Evolutionary conservation across 2,113 vertebrate species (phyloP), one percentile per base, ranked within the genome.

Genomic region (Propithecus coquereli): DNA sequence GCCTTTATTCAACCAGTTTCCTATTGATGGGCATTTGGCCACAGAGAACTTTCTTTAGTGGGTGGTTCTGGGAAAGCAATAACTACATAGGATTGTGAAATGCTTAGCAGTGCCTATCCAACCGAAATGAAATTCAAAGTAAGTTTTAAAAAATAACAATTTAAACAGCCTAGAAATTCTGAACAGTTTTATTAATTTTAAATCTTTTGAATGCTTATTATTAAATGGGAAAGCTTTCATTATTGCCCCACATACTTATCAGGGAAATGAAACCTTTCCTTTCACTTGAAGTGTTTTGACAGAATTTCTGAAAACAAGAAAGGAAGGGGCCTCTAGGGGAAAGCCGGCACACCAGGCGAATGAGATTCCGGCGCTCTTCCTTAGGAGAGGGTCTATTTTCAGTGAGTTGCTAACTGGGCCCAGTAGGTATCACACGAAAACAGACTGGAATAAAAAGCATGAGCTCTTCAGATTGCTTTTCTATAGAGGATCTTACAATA

Each of bases 241-340:
- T 97, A 96, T 95, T 97, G 95, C 94, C 95, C 96, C 20, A 77
- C 93, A 68, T 87, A 90, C 96, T 97, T 96, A 96, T 94, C 95
- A 95, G 86, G 82, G 81, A 97, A 97, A 97, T 97, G 97, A 98
- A 98, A 97, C 94, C 97, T 96, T 87, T 88, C 84, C 97, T 98
- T 97, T 96, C 81, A 81, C 94, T 98, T 86, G 95, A 97, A 97
- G 93, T 97, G 97, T 98, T 98, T 97, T 98, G 98, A 98, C 97
- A 97, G 96, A 94, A 59, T 96, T 97, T 87, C 90, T 97, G 93
- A 91, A 94, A 97, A 98, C 87, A 96, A 97, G 97, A 97, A 98
- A 97, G 93, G 81, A 97, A 97, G 82, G 82, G 97, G n/a, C 1
- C 23, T 61, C 94, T 80, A 65, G 73, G 96, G 93, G n/a, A 93